Base-by-base conservation (phyloP, 2,113 vertebrate species). In the Zosterops borbonicus region DNA sequence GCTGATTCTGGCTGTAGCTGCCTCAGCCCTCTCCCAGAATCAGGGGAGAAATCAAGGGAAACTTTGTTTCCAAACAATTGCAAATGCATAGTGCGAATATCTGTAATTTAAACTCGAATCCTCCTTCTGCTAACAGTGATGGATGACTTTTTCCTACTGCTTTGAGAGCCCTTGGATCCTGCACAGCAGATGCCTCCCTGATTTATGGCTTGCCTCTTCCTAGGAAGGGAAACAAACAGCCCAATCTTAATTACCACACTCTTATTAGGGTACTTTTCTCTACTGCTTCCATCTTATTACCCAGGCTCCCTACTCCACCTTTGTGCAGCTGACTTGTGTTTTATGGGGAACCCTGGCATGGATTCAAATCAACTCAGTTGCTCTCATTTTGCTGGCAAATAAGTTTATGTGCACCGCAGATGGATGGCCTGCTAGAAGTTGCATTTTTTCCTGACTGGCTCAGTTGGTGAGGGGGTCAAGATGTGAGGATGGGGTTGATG, bases 151-250 rank as follows among this genome's bases (percentile, higher is more conserved):
- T 92, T 79, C 87, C 89, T 75, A 31, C 80, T 33, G 87, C 87
- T 95, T 68, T 71, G 91, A 94, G 91, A 90, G 74, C 93, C 93
- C 94, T 91, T 64, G 81, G 84, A 85, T 91, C 29, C 46, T 56
- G 67, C 74, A 76, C 2, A 12, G 94, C 95, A 94, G 87, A 82
- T 82, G 74, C 91, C 46, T 89, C 53, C 41, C 87, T 97, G 95
- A 97, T 95, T 95, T 94, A 94, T 94, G 74, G 67, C 67, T 73
- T n/a, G 44, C 81, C 78, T 95, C 70, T 85, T 82, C 78, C 24
- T 15, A 59, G 12, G 1, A 82, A 4, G 9, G 76, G 87, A 79
- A 95, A 79, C 67, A 69, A 91, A 65, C 71, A 89, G 67, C 84
- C 81, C 78, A 13, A 37, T 37, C 41, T 87, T 94, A 87, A 87